Conservation (phyloP, 2,797 vertebrate species). For the Tokudaia muenninki region DNA sequence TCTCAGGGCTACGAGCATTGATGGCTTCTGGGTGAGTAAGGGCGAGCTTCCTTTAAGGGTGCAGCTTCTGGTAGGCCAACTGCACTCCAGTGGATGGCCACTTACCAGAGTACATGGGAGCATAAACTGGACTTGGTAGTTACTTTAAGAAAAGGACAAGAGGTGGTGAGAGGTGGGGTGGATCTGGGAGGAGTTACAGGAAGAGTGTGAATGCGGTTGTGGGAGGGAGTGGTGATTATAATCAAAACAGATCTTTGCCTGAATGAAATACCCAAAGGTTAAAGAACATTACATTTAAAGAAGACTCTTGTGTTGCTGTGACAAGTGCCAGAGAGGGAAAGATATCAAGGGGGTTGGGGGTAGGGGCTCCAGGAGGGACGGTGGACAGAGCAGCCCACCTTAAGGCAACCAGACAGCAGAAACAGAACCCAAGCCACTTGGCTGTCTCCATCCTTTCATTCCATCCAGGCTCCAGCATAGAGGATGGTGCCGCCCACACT, state of each 20-base stretch:
- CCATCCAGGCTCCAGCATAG: not conserved
- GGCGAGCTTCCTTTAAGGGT: not conserved
- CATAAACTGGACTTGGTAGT: not conserved
- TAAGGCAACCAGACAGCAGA: not conserved
- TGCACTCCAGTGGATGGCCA: not conserved
- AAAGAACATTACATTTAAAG: not conserved
- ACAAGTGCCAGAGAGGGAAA: not conserved
- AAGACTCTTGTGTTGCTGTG: not conserved
- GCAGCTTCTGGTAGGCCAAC: not conserved
- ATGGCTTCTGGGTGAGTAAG: not conserved
- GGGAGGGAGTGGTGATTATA: not conserved
- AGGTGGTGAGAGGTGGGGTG: no score
- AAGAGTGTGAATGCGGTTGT: not conserved
- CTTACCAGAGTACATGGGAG: not conserved
- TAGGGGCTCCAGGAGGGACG: rapidly evolving
- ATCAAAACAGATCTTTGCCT: not conserved
- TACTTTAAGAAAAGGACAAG: not conserved
- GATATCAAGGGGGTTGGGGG: not conserved
- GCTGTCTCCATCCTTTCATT: not conserved
- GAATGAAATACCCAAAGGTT: no score
- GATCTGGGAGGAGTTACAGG: not conserved
- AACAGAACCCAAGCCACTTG: not conserved
- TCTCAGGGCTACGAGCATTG: not conserved
- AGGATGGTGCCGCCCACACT: no score
- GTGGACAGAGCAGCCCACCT: not conserved